Conservation (phyloP, 2,888 invertebrate genomes). For the Palloptera scutellata region DNA sequence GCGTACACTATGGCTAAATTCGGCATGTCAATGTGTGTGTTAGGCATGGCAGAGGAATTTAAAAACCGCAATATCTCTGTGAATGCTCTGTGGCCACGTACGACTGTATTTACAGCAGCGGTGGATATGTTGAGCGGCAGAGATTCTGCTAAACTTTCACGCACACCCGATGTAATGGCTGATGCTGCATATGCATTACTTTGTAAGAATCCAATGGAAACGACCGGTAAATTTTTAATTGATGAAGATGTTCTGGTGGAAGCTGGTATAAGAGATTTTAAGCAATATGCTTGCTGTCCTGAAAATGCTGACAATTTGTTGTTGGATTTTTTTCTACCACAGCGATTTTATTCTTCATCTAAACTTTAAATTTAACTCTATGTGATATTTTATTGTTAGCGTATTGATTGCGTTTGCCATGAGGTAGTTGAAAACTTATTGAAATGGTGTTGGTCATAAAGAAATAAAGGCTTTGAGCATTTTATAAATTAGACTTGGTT, state of each 20-base stretch:
- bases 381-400: too few relatives aligned
- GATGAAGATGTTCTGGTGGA: slow-evolving; percentile 86
- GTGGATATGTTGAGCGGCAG: slow-evolving; percentile 81
- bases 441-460: too few relatives aligned
- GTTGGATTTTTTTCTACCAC: slow-evolving; percentile 57
- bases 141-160: slow-evolving; percentile 47
- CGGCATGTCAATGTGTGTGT: slow-evolving; percentile 97
- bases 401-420: too few relatives aligned
- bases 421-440: too few relatives aligned
- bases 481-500: too few relatives aligned
- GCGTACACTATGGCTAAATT: slow-evolving; percentile 99
- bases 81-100: slow-evolving; percentile 96
- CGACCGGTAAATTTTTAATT: slow-evolving; percentile 89
- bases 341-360: not conserved
- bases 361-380: too few relatives aligned
- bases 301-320: slow-evolving; percentile 70
- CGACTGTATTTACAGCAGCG: slow-evolving; percentile 92
- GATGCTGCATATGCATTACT: slow-evolving; percentile 59
- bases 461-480: too few relatives aligned
- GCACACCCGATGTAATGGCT: slow-evolving; percentile 62
- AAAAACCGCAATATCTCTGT: slow-evolving; percentile 83
- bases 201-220: slow-evolving; percentile 74
- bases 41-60: slow-evolving; percentile 98
- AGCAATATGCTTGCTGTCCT: slow-evolving; percentile 84
- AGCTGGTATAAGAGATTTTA: slow-evolving; percentile 83